Base-by-base conservation (phyloP, 2,797 vertebrate species). In the Melanotaenia maccullochi region DNA sequence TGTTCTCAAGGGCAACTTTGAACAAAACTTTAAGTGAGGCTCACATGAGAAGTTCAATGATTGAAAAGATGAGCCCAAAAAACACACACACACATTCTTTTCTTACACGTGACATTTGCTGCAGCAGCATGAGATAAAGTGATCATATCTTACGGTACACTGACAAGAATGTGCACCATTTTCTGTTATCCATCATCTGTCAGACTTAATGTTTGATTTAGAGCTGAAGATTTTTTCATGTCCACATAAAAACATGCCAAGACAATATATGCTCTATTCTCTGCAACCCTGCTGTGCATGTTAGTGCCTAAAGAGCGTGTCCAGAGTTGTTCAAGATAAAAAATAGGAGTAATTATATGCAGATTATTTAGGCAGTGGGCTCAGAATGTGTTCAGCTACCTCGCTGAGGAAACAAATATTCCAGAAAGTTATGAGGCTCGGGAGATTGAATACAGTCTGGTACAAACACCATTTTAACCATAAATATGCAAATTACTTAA, bases 141-240 rank as follows among this genome's bases (percentile, higher is more conserved):
- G 4, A n/a, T 38, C 16, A 38, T 13, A 54, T 55, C 24, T 28
- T 13, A 8, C 7, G 33, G 25, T 52, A 32, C 6, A 24, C 59
- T 42, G 59, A 75, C 69, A 69, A 44, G 36, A 73, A 78, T 66
- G 72, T 70, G 68, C 78, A 68, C 58, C 14, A 42, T 16, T 25
- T 25, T 11, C 32, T 38, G 35, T 60, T 22, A 18, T 24, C 22
- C 16, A 28, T 35, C 0, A 12, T 28, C 9, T 30, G 3, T 20
- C 14, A 20, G 16, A 54, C 12, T 5, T 22, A 51, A 22, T 51
- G 47, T 49, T 49, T 24, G 24, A 54, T 54, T 54, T 54, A 54
- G 3, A 24, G 28, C 14, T 25, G 16, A 24, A 52, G 22, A 79
- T 63, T 74, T n/a, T 25, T 71, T 52, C 33, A 25, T 24, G 33